phyloP scores from a whole-genome alignment of 2,888 invertebrate species.

The Andrena marginata region DNA sequence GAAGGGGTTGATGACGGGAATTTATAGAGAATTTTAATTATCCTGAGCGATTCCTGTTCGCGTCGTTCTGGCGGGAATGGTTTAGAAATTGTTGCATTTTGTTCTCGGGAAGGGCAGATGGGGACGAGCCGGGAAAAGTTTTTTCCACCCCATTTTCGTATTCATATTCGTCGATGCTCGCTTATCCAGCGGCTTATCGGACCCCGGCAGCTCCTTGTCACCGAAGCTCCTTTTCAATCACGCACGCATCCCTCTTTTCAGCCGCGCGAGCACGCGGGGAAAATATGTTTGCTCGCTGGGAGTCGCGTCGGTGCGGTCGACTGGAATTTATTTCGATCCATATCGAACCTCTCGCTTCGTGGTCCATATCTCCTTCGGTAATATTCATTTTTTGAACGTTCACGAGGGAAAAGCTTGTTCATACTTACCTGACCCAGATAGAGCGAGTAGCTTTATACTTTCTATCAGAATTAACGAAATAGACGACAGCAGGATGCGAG shows the following conservation, averaged over 20 bases:
- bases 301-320: conserved; percentile 1
- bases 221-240: conserved; percentile 54
- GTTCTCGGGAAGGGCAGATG: background rate
- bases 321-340: conserved; percentile 23
- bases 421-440: no score
- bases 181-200: conserved; percentile 67
- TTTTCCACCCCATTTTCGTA: conserved; percentile 58
- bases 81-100: background rate
- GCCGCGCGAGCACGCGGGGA: conserved; percentile 14
- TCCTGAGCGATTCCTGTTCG: no score
- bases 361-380: background rate
- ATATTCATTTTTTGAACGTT: conserved; percentile 24
- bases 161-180: conserved; percentile 76
- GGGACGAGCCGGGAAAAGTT: no score
- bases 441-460: no score
- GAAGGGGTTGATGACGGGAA: background rate
- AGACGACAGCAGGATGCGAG: no score
- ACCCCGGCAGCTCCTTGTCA: conserved; percentile 66
- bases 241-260: conserved; percentile 43
- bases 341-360: background rate
- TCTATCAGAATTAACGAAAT: no score
- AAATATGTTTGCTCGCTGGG: conserved; percentile 40
- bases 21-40: background rate
- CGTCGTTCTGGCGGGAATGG: no score
- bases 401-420: no score